phyloP scores from a whole-genome alignment of 2,797 vertebrate species.

The Alectoris magna region DNA sequence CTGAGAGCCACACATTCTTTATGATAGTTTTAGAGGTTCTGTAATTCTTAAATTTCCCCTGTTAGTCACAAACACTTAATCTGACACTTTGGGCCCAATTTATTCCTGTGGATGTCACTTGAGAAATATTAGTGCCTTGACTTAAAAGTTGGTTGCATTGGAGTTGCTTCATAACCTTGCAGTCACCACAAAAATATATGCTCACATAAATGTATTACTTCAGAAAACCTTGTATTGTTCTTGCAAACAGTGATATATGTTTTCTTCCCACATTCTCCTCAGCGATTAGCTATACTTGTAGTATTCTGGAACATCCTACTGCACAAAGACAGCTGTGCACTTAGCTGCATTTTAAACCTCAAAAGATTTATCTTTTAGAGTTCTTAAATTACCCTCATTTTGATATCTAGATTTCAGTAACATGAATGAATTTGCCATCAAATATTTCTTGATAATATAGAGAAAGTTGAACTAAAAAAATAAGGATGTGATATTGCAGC shows the following conservation, averaged over 20 bases:
- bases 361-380: neutral
- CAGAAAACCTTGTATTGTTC: neutral
- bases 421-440: neutral
- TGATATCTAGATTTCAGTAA: neutral
- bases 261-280: neutral
- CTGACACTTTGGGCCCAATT: constrained; percentile 11
- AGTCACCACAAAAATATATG: constrained; percentile 20
- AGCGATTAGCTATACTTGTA: neutral
- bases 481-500: neutral
- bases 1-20: neutral
- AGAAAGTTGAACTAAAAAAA: neutral
- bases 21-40: neutral
- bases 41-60: constrained; percentile 26
- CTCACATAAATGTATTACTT: neutral
- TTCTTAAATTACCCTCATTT: neutral
- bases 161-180: neutral
- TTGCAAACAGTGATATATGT: constrained; percentile 15
- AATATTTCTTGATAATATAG: neutral
- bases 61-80: constrained; percentile 43
- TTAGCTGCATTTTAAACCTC: neutral
- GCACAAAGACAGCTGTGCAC: neutral
- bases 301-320: neutral
- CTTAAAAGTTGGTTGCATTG: constrained; percentile 8
- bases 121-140: constrained; percentile 30
- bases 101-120: constrained; percentile 16